These are phyloP conservation scores for Lagenorhynchus albirostris DNA, from an alignment of 2,113 vertebrate species.

Conservation along the genomic window DNA sequence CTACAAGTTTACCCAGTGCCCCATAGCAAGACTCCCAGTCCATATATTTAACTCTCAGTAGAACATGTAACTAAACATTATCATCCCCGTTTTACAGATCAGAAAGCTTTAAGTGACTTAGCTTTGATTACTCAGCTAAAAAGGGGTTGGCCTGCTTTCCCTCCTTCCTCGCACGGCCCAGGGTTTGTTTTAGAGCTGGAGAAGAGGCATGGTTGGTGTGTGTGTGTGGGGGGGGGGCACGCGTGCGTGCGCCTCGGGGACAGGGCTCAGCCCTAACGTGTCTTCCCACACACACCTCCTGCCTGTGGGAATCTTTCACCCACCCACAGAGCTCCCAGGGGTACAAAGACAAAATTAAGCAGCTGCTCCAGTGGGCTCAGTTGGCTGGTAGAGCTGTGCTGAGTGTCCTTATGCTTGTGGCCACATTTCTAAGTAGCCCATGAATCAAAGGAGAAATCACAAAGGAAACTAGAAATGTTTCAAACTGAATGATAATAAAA, in stretches of 20 bases:
- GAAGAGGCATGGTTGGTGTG: background rate
- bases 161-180: background rate
- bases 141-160: background rate
- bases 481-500: background rate
- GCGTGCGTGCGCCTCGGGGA: rapidly evolving
- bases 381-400: background rate
- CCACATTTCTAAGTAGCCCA: background rate
- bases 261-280: background rate
- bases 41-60: background rate
- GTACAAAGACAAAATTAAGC: background rate
- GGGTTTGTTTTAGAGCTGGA: background rate
- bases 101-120: background rate
- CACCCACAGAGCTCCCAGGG: background rate
- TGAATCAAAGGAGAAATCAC: background rate
- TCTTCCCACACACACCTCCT: background rate
- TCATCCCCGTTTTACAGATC: background rate
- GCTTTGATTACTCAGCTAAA: background rate
- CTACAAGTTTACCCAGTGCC: background rate
- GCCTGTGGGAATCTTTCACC: background rate
- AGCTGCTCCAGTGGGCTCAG: background rate
- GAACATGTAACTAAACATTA: background rate
- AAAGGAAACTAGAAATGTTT: background rate
- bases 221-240: no score
- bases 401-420: background rate
- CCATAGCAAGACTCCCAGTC: background rate